Evolutionary conservation across 2,888 invertebrate genomes (phyloP), one percentile per base, ranked within the genome.

Genomic region (Diogma glabrata): DNA sequence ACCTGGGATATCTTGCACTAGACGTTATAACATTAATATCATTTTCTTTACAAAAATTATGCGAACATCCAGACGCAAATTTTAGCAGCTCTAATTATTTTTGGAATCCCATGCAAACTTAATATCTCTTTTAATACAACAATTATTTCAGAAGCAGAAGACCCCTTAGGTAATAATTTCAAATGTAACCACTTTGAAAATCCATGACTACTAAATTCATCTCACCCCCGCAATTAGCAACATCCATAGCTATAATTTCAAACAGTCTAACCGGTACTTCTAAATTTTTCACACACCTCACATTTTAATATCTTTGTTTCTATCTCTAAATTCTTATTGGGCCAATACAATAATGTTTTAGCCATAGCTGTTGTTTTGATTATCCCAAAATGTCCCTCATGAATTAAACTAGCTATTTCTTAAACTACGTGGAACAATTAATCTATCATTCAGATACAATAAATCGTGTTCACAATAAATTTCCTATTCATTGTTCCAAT

Each of bases 121-220:
- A 59, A 60, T 7, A 57, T 49, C 22, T 40, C 19, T 49, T 57
- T 56, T n/a, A 59, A 36, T 24, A 24, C 24, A 19, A 49, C 30
- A 6, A 24, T 12, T 38, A 56, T 54, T 6, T 56, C 50, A 36
- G 52, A 51, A 8, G 30, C 8, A 10, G 51, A 26, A 3, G 51
- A 51, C 23, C 54, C 53, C 9, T 33, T 48, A 23, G 23, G 43
- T 14, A 58, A 38, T n/a, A 49, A 17, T 17, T 53, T 24, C 12
- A 57, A 52, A 36, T 60, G 58, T 36, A 56, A 40, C n/a, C n/a
- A n/a, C n/a, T n/a, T n/a, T n/a, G n/a, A n/a, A n/a, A n/a, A n/a
- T n/a, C n/a, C 54, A 55, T 46, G 28, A 59, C 50, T 3, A 61
- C 53, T 40, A 63, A 53, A 50, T 56, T 60, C n/a, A n/a, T n/a